Evolutionary conservation across 2,888 invertebrate species (phyloP), one percentile per base, ranked within the genome.

Genomic region (Caenorhabditis panamensis): DNA sequence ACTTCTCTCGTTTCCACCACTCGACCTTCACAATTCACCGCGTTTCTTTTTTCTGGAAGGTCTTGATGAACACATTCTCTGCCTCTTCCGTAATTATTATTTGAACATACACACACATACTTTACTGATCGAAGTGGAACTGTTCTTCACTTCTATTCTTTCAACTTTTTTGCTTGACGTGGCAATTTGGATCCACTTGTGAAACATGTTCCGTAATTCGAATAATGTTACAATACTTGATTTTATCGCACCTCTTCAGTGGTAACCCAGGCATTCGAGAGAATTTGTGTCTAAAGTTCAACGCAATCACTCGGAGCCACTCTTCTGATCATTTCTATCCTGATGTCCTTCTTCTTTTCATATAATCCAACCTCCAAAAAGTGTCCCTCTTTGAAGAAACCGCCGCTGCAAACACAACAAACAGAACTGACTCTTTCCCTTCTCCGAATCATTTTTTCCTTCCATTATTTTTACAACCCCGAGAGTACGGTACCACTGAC

Each of bases 1-100:
- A 28, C 24, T 47, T 24, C 31, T n/a, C 44, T 18, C 36, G 26
- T 41, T 53, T 22, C 31, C 18, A 18, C 73, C 73, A 73, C 73
- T 73, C 73, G 73, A 73, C 73, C 73, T 73, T 66, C 73, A 64
- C n/a, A n/a, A n/a, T n/a, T n/a, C n/a, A n/a, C n/a, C 26, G 41
- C n/a, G 6, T 59, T 59, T 44, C 56, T 67, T 41, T 47, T 68
- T 58, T 59, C 16, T 22, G 61, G 53, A 41, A 44, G 28, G 44
- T 58, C 49, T 61, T 41, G 26, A 51, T 49, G 56, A 58, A 36
- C 44, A 67, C 41, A 47, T 58, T 56, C 56, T 24, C 41, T 62
- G 28, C 56, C 44, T n/a, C n/a, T n/a, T n/a, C n/a, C n/a, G 18
- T 44, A 54, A 56, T 71, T 62, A 26, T 37, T 26, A 31, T 62